Evolutionary conservation across 2,113 vertebrate genomes (phyloP).

Genomic region (Rhombomys opimus): DNA sequence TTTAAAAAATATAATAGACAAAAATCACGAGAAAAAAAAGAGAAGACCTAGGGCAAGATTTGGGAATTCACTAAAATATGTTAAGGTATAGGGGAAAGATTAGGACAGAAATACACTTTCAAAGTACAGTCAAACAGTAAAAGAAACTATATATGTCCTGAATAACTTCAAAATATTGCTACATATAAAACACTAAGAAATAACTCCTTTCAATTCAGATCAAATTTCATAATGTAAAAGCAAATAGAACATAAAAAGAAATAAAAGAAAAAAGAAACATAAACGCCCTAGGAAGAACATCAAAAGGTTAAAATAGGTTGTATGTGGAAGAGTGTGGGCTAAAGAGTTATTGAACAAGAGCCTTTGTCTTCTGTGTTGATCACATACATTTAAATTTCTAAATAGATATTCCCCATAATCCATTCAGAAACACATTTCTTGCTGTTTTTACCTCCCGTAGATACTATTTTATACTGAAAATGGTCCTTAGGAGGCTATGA

Average conservation of each 20-base stretch:
- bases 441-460: slow-evolving; percentile 69
- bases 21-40: neutral
- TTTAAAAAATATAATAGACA: too few species aligned
- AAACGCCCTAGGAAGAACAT: slow-evolving; percentile 12
- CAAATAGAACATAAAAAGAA: slow-evolving; percentile 35
- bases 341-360: neutral
- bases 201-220: neutral
- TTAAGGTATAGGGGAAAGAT: neutral
- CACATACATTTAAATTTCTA: slow-evolving; percentile 72
- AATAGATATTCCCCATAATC: slow-evolving; percentile 58
- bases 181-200: slow-evolving; percentile 29
- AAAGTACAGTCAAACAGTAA: neutral
- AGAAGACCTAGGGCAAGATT: neutral
- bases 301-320: slow-evolving; percentile 17
- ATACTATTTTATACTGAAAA: slow-evolving; percentile 74
- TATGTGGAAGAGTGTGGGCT: neutral
- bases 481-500: slow-evolving; percentile 76
- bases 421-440: slow-evolving; percentile 74
- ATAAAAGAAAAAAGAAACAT: neutral
- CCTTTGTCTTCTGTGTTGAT: slow-evolving; percentile 56
- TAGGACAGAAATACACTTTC: neutral
- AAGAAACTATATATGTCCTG: neutral
- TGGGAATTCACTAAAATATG: neutral
- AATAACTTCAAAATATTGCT: slow-evolving; percentile 2
- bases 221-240: slow-evolving; percentile 1